Base-by-base conservation (phyloP, 1,140 invertebrate species). In the Papilio glaucus region DNA sequence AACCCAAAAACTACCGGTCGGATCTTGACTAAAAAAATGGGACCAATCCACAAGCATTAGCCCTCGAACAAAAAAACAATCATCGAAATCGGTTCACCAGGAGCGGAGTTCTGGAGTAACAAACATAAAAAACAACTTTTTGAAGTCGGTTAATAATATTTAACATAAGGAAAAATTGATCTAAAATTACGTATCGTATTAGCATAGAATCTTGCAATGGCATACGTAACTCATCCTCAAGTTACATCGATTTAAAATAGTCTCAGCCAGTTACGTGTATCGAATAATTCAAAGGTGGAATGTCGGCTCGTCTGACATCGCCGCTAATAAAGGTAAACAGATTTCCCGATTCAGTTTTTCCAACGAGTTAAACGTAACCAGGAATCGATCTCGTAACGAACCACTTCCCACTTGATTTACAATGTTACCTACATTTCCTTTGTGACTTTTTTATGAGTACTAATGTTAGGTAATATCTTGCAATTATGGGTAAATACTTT, bases 321-420 rank as follows among this genome's bases (percentile, higher is more conserved):
- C 80, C 62, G 72, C 80, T 70, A 71, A 74, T 77, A 84, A 73
- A 76, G 73, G 45, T 38, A 57, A 53, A 71, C 10, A 73, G 71
- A 78, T 80, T 85, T 85, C 78, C 80, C 77, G 77, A 74, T 73
- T 77, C 71, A 49, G 67, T 77, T 74, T 77, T 77, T 72, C 45
- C 68, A 63, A 37, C 24, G 29, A 33, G 29, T 65, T 33, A 12
- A 71, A 57, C 71, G 53, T 77, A 33, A 69, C 41, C 42, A 69
- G 42, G 41, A 53, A 49, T 53, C 41, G n/a, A 26, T 53, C 67
- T 69, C 67, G 67, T 69, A 69, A 68, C 41, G 10, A 15, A 45
- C 39, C 21, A 29, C n/a, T 76, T 76, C 76, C 77, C 69, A 60
- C 38, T 77, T 72, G 68, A 60, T 72, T 72, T 72, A 73, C 67